Conservation (phyloP, 2,797 vertebrate species). For the Sylvia borin region DNA sequence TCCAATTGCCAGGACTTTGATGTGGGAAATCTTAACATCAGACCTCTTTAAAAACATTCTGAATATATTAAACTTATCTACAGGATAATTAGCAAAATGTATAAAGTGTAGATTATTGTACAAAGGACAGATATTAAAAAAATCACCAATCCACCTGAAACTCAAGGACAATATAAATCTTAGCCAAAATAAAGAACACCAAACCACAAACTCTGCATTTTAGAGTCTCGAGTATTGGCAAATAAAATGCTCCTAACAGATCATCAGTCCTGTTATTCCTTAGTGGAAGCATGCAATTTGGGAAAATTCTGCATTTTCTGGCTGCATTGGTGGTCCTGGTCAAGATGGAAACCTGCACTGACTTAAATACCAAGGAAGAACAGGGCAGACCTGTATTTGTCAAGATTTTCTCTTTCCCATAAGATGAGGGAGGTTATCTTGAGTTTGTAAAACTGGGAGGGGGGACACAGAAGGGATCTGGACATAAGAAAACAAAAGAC, state of each 20-base stretch:
- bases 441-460: not conserved
- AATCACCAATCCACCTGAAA: constrained; percentile 64
- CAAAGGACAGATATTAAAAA: constrained; percentile 74
- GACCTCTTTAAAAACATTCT: constrained; percentile 70
- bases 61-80: constrained; percentile 78
- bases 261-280: not conserved
- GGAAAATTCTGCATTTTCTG: not conserved
- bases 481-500: not conserved
- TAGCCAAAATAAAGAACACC: constrained; percentile 38
- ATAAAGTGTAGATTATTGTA: constrained; percentile 75
- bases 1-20: constrained; percentile 56
- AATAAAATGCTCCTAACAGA: constrained; percentile 33
- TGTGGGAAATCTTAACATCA: constrained; percentile 53
- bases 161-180: constrained; percentile 64
- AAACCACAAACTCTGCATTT: not conserved
- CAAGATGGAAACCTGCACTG: not conserved
- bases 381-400: not conserved
- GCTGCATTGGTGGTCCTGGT: not conserved
- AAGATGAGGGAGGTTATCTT: not conserved
- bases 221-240: not conserved
- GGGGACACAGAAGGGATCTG: not conserved
- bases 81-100: constrained; percentile 76
- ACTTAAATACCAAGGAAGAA: not conserved
- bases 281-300: not conserved
- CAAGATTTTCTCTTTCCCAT: not conserved